phyloP scores from a whole-genome alignment of 2,888 invertebrate genomes.

The Apantesis nais region DNA sequence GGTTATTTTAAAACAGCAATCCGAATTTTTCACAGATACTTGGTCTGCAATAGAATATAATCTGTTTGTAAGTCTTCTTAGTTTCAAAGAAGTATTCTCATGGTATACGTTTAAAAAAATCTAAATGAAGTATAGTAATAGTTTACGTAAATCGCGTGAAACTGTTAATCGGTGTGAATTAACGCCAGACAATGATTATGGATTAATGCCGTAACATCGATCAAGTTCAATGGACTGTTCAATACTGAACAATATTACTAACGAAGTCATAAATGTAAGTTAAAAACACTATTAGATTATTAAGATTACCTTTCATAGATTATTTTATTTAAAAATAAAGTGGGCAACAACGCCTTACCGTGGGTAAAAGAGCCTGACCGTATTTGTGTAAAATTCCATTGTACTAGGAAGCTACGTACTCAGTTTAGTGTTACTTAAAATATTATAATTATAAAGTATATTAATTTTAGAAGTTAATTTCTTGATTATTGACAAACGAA shows the following conservation, averaged over 20 bases:
- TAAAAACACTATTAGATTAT: constrained; percentile 10
- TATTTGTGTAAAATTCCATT: not conserved
- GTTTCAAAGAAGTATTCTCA: constrained; percentile 1
- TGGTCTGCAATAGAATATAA: too few species aligned
- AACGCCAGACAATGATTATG: constrained; percentile 21
- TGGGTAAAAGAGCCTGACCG: not conserved
- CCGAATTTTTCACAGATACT: too few species aligned
- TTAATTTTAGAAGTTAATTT: too few species aligned
- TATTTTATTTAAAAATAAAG: not conserved
- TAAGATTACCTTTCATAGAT: constrained; percentile 5
- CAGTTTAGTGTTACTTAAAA: not conserved
- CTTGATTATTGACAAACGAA: too few species aligned
- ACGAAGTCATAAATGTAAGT: constrained; percentile 20
- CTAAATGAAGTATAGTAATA: constrained; percentile 23
- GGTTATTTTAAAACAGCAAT: too few species aligned
- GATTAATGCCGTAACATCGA: constrained; percentile 25
- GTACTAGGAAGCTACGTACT: not conserved
- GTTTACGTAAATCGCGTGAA: constrained; percentile 24
- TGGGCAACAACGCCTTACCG: not conserved
- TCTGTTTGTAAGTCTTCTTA: not conserved
- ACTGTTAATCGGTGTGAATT: constrained; percentile 25
- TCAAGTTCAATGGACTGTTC: constrained; percentile 11
- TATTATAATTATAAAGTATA: too few species aligned
- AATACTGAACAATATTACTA: constrained; percentile 20
- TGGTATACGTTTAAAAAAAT: not conserved